A percentile compares a stretch with the other conserved stretches of the same genome.
These are phyloP conservation scores for Lamproptera curius DNA, from an alignment of 2,888 invertebrate species.

Conservation along the genomic window DNA sequence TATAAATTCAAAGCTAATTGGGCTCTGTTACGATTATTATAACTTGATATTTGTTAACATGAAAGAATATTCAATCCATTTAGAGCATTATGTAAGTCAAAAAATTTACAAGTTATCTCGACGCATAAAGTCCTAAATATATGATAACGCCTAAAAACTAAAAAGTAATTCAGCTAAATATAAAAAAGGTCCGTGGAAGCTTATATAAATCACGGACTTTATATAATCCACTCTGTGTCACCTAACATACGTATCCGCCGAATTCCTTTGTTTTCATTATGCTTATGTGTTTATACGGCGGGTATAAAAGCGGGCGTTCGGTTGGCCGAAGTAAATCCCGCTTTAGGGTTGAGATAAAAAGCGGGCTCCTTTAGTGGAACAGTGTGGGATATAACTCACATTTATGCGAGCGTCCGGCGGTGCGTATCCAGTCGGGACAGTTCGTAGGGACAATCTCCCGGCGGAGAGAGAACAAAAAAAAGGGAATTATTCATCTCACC, in stretches of 20 bases:
- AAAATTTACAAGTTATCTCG: too few species aligned
- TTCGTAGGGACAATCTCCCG: constrained; percentile 74
- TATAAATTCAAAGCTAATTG: too few species aligned
- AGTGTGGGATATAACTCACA: constrained; percentile 73
- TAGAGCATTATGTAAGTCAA: too few species aligned
- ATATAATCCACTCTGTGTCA: constrained; percentile 9
- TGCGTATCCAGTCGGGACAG: constrained; percentile 73
- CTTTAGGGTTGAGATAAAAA: constrained; percentile 68
- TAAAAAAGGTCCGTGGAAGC: too few species aligned
- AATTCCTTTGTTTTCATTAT: constrained; percentile 19
- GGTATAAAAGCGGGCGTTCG: constrained; percentile 48
- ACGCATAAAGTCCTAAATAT: too few species aligned
- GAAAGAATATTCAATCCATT: too few species aligned
- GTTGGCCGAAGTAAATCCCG: constrained; percentile 59
- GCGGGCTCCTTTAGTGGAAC: constrained; percentile 66
- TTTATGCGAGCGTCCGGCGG: constrained; percentile 69
- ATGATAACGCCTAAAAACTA: too few species aligned
- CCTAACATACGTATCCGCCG: constrained; percentile 6
- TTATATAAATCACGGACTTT: constrained; percentile 12
- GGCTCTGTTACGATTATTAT: too few species aligned
- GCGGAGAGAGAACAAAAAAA: constrained; percentile 70
- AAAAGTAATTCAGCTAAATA: too few species aligned
- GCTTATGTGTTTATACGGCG: constrained; percentile 33
- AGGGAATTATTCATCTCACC: constrained; percentile 78
- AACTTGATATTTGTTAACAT: too few species aligned